phyloP scores from a whole-genome alignment of 2,888 invertebrate species.

The Papilio elwesi region DNA sequence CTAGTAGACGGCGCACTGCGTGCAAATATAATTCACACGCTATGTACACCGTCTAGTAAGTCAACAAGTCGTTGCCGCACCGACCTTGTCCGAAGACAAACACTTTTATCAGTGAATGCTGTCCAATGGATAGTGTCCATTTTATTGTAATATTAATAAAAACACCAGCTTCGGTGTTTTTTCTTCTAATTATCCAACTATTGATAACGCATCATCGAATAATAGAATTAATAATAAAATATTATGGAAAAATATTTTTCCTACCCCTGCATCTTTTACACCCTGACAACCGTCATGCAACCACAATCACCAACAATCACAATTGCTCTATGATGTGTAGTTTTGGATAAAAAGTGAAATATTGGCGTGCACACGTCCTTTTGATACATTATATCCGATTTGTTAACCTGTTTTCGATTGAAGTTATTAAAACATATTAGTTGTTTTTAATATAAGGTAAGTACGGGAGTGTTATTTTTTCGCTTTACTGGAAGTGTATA shows the following conservation, averaged over 20 bases:
- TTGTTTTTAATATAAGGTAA: slow-evolving; percentile 3
- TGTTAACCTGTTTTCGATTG: neutral
- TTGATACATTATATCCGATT: too few relatives aligned
- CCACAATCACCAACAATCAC: too few relatives aligned
- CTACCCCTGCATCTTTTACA: too few relatives aligned
- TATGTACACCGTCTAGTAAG: slow-evolving; percentile 44
- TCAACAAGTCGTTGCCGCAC: slow-evolving; percentile 46
- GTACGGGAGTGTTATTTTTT: slow-evolving; percentile 12
- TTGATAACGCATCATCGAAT: too few relatives aligned
- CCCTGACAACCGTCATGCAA: too few relatives aligned
- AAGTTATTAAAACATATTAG: neutral
- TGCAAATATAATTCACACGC: slow-evolving; percentile 33
- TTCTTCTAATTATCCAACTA: too few relatives aligned
- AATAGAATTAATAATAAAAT: too few relatives aligned
- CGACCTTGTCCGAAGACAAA: slow-evolving; percentile 55
- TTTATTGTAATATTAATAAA: slow-evolving; percentile 37
- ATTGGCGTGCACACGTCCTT: too few relatives aligned
- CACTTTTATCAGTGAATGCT: slow-evolving; percentile 49
- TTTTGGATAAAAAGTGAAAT: too few relatives aligned
- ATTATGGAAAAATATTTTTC: too few relatives aligned
- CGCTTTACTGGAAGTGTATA: slow-evolving; percentile 24
- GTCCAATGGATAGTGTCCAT: slow-evolving; percentile 39
- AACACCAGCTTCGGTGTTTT: neutral
- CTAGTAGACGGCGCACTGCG: neutral
- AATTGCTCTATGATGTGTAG: too few relatives aligned